Percentiles rank a stretch among this genome's conserved stretches.
These are phyloP conservation scores for Rapana venosa DNA, from an alignment of 2,888 invertebrate species.

Conservation along the genomic window DNA sequence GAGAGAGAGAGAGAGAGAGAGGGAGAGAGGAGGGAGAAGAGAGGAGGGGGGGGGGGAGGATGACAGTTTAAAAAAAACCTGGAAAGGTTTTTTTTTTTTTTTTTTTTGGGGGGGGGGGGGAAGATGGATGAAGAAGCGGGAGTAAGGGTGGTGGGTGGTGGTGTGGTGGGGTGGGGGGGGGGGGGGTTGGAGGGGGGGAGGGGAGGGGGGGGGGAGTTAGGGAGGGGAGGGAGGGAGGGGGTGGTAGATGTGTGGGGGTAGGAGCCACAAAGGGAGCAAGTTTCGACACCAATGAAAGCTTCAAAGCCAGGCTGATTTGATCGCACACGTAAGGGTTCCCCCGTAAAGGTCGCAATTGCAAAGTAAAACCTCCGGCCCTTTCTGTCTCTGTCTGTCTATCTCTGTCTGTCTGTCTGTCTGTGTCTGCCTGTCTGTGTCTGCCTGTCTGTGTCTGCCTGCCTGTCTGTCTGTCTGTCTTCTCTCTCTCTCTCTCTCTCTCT, in stretches of 20 bases:
- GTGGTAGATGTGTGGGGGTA: background rate
- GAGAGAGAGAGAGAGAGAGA: conserved; percentile 4
- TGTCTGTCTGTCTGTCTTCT: background rate
- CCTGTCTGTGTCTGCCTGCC: background rate
- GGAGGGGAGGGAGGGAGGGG: background rate
- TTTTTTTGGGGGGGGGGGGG: background rate
- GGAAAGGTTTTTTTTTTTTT: no score
- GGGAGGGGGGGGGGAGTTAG: background rate
- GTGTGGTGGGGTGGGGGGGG: background rate
- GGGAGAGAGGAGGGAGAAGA: background rate
- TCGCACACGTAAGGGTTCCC: conserved; percentile 16
- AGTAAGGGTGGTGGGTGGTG: background rate
- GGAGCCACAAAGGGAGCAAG: conserved; percentile 17
- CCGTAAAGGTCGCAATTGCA: conserved; percentile 9
- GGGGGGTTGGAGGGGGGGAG: background rate
- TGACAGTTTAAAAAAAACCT: background rate
- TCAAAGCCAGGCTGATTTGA: conserved; percentile 20
- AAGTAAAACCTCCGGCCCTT: background rate
- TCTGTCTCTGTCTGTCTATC: background rate
- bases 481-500: background rate
- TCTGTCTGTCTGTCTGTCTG: background rate
- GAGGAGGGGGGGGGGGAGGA: background rate
- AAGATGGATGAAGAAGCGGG: background rate
- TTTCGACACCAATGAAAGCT: conserved; percentile 10
- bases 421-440: background rate